phyloP scores from a whole-genome alignment of 2,888 invertebrate species.

The Drosophila stalkeri region DNA sequence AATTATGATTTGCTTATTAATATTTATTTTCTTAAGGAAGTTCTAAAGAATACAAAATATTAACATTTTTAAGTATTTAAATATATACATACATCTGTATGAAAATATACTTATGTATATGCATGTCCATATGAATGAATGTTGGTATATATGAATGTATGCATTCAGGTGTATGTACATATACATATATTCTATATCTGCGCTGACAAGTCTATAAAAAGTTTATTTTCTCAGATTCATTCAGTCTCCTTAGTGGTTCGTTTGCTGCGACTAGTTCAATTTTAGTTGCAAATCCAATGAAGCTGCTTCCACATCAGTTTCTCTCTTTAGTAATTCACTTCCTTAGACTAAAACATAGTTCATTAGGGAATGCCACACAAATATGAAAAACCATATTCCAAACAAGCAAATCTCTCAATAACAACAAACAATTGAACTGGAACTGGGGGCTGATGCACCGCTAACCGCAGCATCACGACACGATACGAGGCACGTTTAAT shows the following conservation, averaged over 20 bases:
- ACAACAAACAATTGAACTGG: slow-evolving; percentile 39
- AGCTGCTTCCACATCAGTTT: neutral
- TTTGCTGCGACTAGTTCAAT: neutral
- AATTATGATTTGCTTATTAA: neutral
- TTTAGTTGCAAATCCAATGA: neutral
- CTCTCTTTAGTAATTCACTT: neutral
- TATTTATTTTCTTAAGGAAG: no score
- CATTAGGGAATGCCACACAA: neutral
- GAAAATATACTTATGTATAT: neutral
- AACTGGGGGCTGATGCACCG: neutral
- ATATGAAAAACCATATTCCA: slow-evolving; percentile 63
- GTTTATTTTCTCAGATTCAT: neutral
- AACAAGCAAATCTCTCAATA: slow-evolving; percentile 64
- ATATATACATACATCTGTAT: no score
- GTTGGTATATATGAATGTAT: neutral
- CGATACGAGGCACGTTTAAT: slow-evolving; percentile 50
- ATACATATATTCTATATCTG: neutral
- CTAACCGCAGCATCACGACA: slow-evolving; percentile 18
- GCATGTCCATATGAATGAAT: neutral
- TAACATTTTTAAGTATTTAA: no score
- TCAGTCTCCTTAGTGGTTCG: neutral
- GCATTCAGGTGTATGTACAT: no score
- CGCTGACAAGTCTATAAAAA: neutral
- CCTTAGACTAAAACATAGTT: neutral
- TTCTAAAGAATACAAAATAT: no score